Percentiles rank a stretch among this genome's conserved stretches.
Conservation (phyloP, 1,140 invertebrate genomes). For the Drosophila sulfurigaster region DNA sequence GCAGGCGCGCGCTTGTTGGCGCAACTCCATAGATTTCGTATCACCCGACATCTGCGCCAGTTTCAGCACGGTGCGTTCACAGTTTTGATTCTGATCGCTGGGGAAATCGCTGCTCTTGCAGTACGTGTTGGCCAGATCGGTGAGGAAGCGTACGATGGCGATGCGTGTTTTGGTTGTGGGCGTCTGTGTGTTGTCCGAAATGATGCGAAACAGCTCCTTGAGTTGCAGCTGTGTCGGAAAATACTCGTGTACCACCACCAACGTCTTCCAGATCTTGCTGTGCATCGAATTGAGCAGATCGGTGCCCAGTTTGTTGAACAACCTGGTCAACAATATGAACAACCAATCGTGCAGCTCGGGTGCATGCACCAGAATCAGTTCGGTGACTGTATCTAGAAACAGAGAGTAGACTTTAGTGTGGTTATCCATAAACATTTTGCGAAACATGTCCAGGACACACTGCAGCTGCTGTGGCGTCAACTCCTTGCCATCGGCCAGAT, state of each 20-base stretch:
- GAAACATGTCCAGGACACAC: constrained; percentile 91
- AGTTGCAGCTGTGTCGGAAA: constrained; percentile 88
- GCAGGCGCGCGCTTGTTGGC: constrained; percentile 91
- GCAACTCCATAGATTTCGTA: constrained; percentile 91
- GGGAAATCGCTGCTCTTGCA: constrained; percentile 86
- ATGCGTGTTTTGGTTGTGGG: constrained; percentile 94
- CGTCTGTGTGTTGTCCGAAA: constrained; percentile 95
- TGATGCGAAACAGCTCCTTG: constrained; percentile 89
- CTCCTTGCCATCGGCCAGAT: constrained; percentile 82
- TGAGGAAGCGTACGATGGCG: constrained; percentile 91
- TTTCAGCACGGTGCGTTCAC: constrained; percentile 88
- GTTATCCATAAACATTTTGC: constrained; percentile 98
- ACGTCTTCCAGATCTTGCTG: constrained; percentile 93
- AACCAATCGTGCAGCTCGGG: constrained; percentile 96
- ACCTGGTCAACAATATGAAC: constrained; percentile 91
- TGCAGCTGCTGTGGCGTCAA: constrained; percentile 79
- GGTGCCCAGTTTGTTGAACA: constrained; percentile 94
- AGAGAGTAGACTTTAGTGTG: constrained; percentile 97
- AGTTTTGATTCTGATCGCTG: constrained; percentile 84
- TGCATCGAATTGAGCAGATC: constrained; percentile 96
- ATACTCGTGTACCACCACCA: constrained; percentile 93
- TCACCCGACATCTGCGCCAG: constrained; percentile 89
- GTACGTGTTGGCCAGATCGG: constrained; percentile 88
- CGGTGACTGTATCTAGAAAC: constrained; percentile 96
- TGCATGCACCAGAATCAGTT: constrained; percentile 94